Base-by-base conservation (phyloP, 2,797 vertebrate genomes). In the Mormyrus hasselquistii region DNA sequence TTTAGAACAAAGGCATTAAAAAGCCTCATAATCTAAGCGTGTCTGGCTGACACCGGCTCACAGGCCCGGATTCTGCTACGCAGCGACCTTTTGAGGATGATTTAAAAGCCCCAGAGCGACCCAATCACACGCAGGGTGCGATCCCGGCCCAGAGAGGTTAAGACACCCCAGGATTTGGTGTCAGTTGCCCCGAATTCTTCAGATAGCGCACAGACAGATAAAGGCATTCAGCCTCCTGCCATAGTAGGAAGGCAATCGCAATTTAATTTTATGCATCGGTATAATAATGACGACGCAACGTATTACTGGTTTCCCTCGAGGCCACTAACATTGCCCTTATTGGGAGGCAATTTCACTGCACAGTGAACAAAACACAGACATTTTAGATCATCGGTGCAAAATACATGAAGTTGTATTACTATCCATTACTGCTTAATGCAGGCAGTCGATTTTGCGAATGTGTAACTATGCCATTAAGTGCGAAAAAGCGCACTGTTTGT, bases 221-320 rank as follows among this genome's bases (percentile, higher is more conserved):
- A 91, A 92, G 90, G 87, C 92, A 91, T 93, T 92, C 57, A 34
- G 29, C 84, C 86, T 79, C 53, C 88, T 49, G 90, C 91, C 91
- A 91, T 91, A 92, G 91, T 91, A 91, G 91, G 91, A 91, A 90
- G 90, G 82, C 38, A 91, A 90, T 90, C 89, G 90, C 90, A 89
- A 90, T 89, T 86, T 87, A 88, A 83, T 34, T 76, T 47, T 69
- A 85, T 73, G 88, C 57, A 88, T 82, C 89, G 90, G 87, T 88
- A 52, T 89, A 90, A 89, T 90, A 92, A 91, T 90, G 55, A 55
- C n/a, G 89, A 92, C 87, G 88, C 87, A 88, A 90, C 29, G 83
- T 85, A 90, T 49, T 55, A 44, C 89, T 82, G 86, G 86, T 89
- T 65, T 88, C 49, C 34, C 85, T 88, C 49, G 90, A 53, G 83